Evolutionary conservation across 2,888 invertebrate species (phyloP).

Genomic region (Electrophaes corylata): DNA sequence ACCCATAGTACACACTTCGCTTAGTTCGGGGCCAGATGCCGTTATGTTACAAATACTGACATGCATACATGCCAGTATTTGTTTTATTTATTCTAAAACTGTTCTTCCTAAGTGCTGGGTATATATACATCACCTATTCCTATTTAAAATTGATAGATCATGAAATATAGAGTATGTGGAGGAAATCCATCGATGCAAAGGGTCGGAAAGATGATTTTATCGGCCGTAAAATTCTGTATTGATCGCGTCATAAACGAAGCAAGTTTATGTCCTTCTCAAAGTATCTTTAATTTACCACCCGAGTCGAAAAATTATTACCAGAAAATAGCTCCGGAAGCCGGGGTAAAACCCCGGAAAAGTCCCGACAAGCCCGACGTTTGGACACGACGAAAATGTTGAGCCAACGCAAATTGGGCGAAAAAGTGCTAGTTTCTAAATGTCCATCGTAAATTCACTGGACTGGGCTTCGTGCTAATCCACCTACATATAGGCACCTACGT

Average conservation of each 20-base stretch:
- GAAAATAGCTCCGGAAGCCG: conserved; percentile 8
- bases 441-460: conserved; percentile 32
- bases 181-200: conserved; percentile 26
- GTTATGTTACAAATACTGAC: no score
- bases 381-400: conserved; percentile 27
- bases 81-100: not conserved
- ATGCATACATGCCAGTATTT: no score
- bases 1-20: no score
- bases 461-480: conserved; percentile 28
- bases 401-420: conserved; percentile 35
- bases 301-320: conserved; percentile 20
- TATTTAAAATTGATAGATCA: conserved; percentile 17
- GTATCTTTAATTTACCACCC: conserved; percentile 26
- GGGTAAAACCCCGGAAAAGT: conserved; percentile 7
- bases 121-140: not conserved
- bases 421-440: conserved; percentile 32
- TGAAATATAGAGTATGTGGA: conserved; percentile 13
- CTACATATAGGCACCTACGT: not conserved
- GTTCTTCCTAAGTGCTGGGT: not conserved
- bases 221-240: conserved; percentile 22
- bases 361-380: conserved; percentile 15
- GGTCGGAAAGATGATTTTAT: conserved; percentile 28
- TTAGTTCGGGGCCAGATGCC: no score
- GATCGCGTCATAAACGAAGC: conserved; percentile 24
- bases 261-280: conserved; percentile 16